Evolutionary conservation across 2,888 invertebrate species (phyloP).

Genomic region (Dione juno): DNA sequence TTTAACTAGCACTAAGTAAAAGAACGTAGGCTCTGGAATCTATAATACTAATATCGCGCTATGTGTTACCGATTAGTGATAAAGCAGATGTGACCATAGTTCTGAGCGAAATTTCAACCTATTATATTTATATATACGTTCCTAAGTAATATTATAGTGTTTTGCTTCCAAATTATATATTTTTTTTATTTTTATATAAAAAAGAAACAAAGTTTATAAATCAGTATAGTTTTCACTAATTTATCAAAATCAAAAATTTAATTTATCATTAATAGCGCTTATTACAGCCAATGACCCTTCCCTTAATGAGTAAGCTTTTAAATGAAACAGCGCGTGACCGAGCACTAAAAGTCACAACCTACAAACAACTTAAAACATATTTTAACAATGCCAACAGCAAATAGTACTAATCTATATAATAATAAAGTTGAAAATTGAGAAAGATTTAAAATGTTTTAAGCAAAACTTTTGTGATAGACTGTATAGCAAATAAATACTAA

Average conservation of each 20-base stretch:
- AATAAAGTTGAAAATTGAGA: slow-evolving; percentile 13
- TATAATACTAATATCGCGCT: background rate
- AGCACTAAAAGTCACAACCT: slow-evolving; percentile 31
- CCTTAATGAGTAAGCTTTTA: slow-evolving; percentile 45
- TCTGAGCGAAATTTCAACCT: background rate
- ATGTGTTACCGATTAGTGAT: background rate
- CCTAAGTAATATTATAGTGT: background rate
- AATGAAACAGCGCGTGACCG: slow-evolving; percentile 47
- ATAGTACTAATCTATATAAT: background rate
- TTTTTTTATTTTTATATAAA: background rate
- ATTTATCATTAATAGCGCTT: slow-evolving; percentile 22
- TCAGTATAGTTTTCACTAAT: background rate
- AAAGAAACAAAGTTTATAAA: background rate
- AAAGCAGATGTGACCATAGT: background rate
- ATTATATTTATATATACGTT: background rate
- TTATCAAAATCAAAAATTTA: too few relatives aligned
- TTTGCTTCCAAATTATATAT: background rate
- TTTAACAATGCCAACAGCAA: slow-evolving; percentile 6
- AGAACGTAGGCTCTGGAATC: background rate
- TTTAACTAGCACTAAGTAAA: background rate
- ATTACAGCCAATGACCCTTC: slow-evolving; percentile 41
- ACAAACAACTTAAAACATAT: background rate
- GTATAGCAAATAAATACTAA: slow-evolving; percentile 42
- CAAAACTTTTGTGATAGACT: slow-evolving; percentile 27
- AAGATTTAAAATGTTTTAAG: background rate